Percentiles rank a stretch among this genome's conserved stretches.
These are phyloP conservation scores for Lissonota sp. DNA, from an alignment of 2,888 invertebrate species.

Conservation along the genomic window DNA sequence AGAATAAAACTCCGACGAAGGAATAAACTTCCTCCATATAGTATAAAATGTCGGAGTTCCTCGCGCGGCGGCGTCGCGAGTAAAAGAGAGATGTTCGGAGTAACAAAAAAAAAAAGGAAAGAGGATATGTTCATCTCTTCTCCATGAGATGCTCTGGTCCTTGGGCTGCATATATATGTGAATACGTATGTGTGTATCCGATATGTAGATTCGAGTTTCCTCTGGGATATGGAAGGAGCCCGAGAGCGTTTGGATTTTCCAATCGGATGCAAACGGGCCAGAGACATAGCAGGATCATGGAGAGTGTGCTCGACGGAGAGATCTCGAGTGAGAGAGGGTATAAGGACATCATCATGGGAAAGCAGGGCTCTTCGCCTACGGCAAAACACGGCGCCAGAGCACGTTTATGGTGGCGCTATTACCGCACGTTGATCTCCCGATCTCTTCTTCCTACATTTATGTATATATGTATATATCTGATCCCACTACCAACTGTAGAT, in stretches of 20 bases:
- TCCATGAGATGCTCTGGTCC: background rate
- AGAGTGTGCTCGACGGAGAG: background rate
- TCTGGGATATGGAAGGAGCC: background rate
- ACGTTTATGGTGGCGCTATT: conserved; percentile 66
- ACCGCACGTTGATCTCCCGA: conserved; percentile 50
- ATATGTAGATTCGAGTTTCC: background rate
- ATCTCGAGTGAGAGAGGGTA: conserved; percentile 22
- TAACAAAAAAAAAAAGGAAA: conserved; percentile 41
- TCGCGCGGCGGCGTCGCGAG: background rate
- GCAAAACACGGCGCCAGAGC: conserved; percentile 59
- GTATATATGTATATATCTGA: conserved; percentile 25
- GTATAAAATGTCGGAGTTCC: conserved; percentile 28
- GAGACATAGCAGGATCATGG: conserved; percentile 12
- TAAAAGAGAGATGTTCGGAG: conserved; percentile 43
- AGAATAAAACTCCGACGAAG: conserved; percentile 51
- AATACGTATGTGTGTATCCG: background rate
- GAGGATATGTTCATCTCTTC: conserved; percentile 21
- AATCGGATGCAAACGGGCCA: conserved; percentile 52
- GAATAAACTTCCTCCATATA: conserved; percentile 22
- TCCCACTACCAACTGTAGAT: background rate
- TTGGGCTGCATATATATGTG: background rate
- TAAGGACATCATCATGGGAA: conserved; percentile 58
- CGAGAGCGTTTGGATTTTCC: conserved; percentile 39
- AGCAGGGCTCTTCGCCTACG: conserved; percentile 56
- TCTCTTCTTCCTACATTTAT: conserved; percentile 22